Evolutionary conservation across 2,797 vertebrate genomes (phyloP), one percentile per base, ranked within the genome.

Genomic region (Scleropages formosus): DNA sequence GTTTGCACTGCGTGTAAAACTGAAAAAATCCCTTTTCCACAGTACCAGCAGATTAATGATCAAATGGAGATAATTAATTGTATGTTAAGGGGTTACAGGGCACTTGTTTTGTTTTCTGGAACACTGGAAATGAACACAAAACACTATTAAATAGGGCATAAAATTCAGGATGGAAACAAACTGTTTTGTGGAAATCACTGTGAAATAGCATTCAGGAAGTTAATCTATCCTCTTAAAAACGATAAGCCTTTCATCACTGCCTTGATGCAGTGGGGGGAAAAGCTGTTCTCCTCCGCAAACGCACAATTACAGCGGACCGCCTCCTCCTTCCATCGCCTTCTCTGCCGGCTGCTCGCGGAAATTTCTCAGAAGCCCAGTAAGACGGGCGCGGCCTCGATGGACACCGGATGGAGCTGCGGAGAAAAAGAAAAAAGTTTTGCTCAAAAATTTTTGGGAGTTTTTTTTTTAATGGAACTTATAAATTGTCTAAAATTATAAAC

Each of bases 181-280:
- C 24, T 16, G 68, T 76, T 76, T 64, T 72, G 69, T 65, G 44
- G 31, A 72, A 77, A 77, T 77, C 49, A 11, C 75, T 77, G 62
- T 66, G 62, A 77, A 77, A 77, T 77, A 58, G 62, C 75, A 27
- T 72, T 62, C 62, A 66, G 69, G 31, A 77, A 72, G 75, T 73
- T 77, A 77, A 77, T 66, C 75, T 77, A 9, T 64, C 51, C 51
- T 72, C 70, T 49, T 65, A 66, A 70, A 76, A 60, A 65, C 44
- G 75, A 66, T 66, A 77, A 77, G 70, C 75, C 62, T 65, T 66
- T 77, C 71, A 77, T 59, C 64, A 73, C 31, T 47, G 39, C 63
- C 63, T 67, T 15, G 24, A 26, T 68, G 66, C n/a, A 31, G 62
- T 44, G 18, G 53, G 47, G 46, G 53, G 1, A 53, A 63, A 46